Evolutionary conservation across 2,888 invertebrate species (phyloP).

Genomic region (Zygogramma bicolorata): DNA sequence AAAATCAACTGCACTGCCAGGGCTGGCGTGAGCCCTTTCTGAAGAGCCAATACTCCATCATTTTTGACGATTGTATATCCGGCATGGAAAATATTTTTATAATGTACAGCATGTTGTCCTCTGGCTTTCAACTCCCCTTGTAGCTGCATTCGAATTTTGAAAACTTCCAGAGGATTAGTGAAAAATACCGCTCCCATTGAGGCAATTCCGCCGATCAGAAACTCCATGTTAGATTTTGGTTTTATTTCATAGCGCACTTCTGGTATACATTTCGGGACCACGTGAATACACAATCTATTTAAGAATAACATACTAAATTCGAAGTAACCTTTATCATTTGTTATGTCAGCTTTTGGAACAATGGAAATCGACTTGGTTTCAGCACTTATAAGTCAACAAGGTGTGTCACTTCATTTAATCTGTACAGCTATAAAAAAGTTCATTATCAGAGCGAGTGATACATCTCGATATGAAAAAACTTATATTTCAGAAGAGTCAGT

Average conservation of each 20-base stretch:
- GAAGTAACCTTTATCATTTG: not conserved
- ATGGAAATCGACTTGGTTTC: not conserved
- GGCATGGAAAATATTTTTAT: constrained; percentile 85
- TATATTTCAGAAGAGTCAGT: too few relatives aligned
- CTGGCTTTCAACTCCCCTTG: constrained; percentile 72
- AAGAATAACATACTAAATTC: not conserved
- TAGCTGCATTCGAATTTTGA: constrained; percentile 89
- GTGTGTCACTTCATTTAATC: too few relatives aligned
- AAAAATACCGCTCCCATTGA: constrained; percentile 78
- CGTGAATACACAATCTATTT: not conserved
- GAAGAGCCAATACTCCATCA: constrained; percentile 81
- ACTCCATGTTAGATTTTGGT: constrained; percentile 56
- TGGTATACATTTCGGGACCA: too few relatives aligned
- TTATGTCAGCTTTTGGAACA: not conserved
- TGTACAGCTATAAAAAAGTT: too few relatives aligned
- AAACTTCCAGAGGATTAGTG: constrained; percentile 90
- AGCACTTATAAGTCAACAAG: not conserved
- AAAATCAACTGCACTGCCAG: constrained; percentile 82
- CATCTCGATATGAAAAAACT: too few relatives aligned
- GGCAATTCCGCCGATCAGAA: constrained; percentile 69
- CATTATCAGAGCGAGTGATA: too few relatives aligned
- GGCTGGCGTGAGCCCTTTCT: constrained; percentile 85
- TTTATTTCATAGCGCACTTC: not conserved
- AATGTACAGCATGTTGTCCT: constrained; percentile 74
- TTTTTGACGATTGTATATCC: constrained; percentile 65